These are phyloP conservation scores for Vimba vimba DNA, from an alignment of 2,113 vertebrate species.

Conservation along the genomic window DNA sequence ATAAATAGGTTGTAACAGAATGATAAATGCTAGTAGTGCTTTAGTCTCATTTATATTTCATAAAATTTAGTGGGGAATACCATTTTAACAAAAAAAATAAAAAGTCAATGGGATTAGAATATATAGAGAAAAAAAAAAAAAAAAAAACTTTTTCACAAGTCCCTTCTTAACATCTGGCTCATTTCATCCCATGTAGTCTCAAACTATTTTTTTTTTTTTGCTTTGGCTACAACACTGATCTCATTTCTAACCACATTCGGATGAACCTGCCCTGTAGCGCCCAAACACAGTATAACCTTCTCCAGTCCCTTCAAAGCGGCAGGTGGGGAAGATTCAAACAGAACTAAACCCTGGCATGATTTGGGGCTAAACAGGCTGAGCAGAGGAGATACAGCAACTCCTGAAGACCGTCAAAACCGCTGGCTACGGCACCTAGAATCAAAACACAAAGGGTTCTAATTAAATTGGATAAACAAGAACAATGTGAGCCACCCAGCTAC, in stretches of 20 bases:
- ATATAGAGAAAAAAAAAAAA: neutral
- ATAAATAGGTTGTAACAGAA: constrained; percentile 22
- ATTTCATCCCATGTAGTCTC: constrained; percentile 24
- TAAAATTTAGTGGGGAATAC: neutral
- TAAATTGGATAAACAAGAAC: neutral
- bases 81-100: constrained; percentile 18
- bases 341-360: constrained; percentile 9
- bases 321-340: neutral
- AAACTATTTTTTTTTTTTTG: neutral
- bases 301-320: neutral
- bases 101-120: neutral
- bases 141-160: neutral
- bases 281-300: constrained; percentile 6
- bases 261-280: neutral
- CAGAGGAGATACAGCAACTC: constrained; percentile 3
- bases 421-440: constrained; percentile 3
- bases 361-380: constrained; percentile 2
- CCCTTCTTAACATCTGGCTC: constrained; percentile 26
- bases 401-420: constrained; percentile 9
- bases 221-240: neutral
- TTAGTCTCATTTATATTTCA: neutral
- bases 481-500: neutral
- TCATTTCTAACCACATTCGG: constrained; percentile 20
- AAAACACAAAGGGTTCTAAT: constrained; percentile 19
- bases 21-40: constrained; percentile 2